phyloP scores from a whole-genome alignment of 2,113 vertebrate species.

The Platanista minor region DNA sequence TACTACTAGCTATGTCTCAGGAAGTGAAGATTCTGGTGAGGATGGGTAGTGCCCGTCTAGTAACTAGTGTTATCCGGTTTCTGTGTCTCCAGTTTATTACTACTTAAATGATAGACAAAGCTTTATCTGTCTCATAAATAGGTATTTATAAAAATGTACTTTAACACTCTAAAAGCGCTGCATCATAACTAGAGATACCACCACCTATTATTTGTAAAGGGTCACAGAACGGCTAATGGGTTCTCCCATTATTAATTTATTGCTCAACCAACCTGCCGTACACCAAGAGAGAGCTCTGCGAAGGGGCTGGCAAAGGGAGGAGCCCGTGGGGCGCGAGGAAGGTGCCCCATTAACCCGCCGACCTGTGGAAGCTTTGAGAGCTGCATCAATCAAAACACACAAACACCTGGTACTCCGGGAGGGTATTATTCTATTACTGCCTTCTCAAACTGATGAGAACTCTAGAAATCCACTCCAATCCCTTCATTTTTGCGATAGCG shows the following conservation, averaged over 20 bases:
- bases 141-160: conserved; percentile 7
- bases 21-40: not conserved
- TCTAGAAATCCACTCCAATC: not conserved
- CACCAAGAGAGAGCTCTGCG: not conserved
- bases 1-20: not conserved
- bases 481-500: not conserved
- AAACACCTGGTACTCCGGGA: not conserved
- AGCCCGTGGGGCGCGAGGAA: not conserved
- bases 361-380: not conserved
- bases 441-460: not conserved
- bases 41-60: not conserved
- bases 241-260: not conserved
- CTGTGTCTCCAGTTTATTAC: conserved; percentile 14
- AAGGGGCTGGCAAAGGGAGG: too few species aligned
- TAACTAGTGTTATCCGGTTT: not conserved
- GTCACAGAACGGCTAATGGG: not conserved
- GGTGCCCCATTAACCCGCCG: not conserved
- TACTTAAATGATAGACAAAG: not conserved
- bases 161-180: not conserved
- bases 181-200: not conserved
- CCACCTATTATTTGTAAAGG: not conserved
- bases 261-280: not conserved
- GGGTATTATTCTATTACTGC: fast-evolving
- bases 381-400: not conserved
- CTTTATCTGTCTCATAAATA: not conserved